Base-by-base conservation (phyloP, 1,140 invertebrate species). In the Asobara japonica region DNA sequence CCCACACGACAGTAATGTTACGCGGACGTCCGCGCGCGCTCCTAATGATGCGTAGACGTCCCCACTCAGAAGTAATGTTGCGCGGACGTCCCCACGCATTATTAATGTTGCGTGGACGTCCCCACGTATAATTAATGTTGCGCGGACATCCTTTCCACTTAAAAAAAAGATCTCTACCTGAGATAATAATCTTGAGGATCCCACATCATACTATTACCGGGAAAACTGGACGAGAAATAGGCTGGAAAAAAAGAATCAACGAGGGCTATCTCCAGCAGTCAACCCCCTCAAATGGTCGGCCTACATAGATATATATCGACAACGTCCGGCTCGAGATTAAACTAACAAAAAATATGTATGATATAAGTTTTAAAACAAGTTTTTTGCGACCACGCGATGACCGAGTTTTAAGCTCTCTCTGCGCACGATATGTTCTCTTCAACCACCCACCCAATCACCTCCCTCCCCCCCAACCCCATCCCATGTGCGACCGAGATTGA, bases 251-350 rank as follows among this genome's bases (percentile, higher is more conserved):
- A 41, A 41, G 36, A 41, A 41, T 41, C 36, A 41, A 41, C 36
- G 36, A 41, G 36, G 51, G 51, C 8, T 56, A 25, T 56, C 51
- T 56, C 1, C 22, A 18, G 25, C 51, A 27, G 51, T 56, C 20
- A 56, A 20, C 51, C 51, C 41, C 51, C 25, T 27, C 10, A 56
- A 25, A 25, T 56, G 51, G 51, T 56, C 22, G 51, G 51, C 51
- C 51, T 56, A 56, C 22, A 56, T 56, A 56, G 51, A 56, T 56
- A 56, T 56, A 56, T 56, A 56, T 56, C 51, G 51, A 56, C 22
- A 27, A 56, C 51, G 51, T 56, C 51, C 51, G 51, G 51, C 51
- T 27, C 20, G 51, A 22, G 51, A 56, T 56, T 56, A 56, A 56
- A 56, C 51, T 56, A 56, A 56, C 51, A 56, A 56, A 27, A 56